Conservation (phyloP, 2,113 vertebrate species). For the Onychostruthus taczanowskii region DNA sequence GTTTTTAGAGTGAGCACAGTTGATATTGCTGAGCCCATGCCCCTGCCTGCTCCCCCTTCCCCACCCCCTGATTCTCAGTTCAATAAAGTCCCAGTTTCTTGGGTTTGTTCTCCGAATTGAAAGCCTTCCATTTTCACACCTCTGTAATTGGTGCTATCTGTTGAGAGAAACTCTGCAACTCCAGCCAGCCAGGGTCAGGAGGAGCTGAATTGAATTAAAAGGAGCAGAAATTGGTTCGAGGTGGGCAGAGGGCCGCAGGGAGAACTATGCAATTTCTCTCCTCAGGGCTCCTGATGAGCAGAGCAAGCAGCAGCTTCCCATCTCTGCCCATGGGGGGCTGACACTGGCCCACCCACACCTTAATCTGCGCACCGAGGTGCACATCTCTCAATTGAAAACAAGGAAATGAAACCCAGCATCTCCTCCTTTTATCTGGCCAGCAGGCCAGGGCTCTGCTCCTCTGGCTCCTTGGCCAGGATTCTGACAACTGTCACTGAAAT, state of each 20-base stretch:
- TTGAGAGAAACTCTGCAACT: conserved; percentile 73
- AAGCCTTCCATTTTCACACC: conserved; percentile 77
- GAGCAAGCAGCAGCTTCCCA: neutral
- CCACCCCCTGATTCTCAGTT: conserved; percentile 46
- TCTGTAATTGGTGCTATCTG: conserved; percentile 78
- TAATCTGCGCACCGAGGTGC: conserved; percentile 6
- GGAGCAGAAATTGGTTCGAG: conserved; percentile 70
- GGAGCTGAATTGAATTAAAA: conserved; percentile 76
- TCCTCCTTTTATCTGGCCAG: conserved; percentile 49
- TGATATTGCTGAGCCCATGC: neutral
- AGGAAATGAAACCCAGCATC: conserved; percentile 47
- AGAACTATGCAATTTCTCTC: conserved; percentile 56
- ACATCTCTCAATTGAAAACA: conserved; percentile 46
- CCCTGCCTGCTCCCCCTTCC: neutral
- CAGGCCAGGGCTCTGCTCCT: neutral
- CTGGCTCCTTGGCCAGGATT: neutral
- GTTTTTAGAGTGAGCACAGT: neutral
- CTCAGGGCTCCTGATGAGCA: conserved; percentile 33
- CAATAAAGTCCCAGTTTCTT: conserved; percentile 54
- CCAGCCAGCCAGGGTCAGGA: conserved; percentile 70
- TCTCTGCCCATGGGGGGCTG: neutral
- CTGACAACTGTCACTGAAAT: conserved; percentile 38
- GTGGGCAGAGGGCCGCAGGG: conserved; percentile 43
- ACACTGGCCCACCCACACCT: neutral
- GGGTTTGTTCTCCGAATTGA: conserved; percentile 62